Percentiles rank a stretch among this genome's conserved stretches.
Conservation (phyloP, 2,113 vertebrate species). For the Colinus virginianus region DNA sequence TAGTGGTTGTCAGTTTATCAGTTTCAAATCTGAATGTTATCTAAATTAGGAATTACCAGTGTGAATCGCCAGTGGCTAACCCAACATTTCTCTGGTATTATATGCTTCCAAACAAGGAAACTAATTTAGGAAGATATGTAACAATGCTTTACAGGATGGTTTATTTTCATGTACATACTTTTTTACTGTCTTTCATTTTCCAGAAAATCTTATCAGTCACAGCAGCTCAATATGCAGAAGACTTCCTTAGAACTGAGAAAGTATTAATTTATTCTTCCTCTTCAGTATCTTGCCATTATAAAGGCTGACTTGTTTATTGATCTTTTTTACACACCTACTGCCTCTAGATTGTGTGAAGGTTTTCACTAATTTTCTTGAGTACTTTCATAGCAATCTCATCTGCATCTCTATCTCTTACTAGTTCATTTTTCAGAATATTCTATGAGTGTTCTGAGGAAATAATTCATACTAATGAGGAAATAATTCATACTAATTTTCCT, state of each 20-base stretch:
- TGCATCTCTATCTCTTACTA: background rate
- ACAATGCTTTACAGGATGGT: no score
- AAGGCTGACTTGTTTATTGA: background rate
- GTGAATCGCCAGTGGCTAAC: background rate
- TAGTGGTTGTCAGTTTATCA: background rate
- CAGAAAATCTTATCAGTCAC: background rate
- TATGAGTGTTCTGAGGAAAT: background rate
- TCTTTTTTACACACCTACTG: background rate
- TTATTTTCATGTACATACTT: background rate
- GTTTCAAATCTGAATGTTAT: background rate
- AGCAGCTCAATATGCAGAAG: background rate
- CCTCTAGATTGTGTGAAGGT: background rate
- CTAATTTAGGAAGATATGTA: background rate
- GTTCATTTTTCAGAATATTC: background rate
- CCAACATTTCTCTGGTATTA: background rate
- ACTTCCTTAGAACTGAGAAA: background rate
- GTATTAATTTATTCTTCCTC: background rate
- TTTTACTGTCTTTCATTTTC: background rate
- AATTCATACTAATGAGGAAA: background rate
- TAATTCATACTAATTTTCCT: background rate
- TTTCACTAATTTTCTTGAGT: background rate
- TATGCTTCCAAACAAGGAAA: background rate
- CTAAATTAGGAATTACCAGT: background rate
- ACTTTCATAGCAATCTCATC: background rate
- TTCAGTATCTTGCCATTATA: background rate